Conservation (phyloP, 2,113 vertebrate genomes). For the Crotalus viridis region DNA sequence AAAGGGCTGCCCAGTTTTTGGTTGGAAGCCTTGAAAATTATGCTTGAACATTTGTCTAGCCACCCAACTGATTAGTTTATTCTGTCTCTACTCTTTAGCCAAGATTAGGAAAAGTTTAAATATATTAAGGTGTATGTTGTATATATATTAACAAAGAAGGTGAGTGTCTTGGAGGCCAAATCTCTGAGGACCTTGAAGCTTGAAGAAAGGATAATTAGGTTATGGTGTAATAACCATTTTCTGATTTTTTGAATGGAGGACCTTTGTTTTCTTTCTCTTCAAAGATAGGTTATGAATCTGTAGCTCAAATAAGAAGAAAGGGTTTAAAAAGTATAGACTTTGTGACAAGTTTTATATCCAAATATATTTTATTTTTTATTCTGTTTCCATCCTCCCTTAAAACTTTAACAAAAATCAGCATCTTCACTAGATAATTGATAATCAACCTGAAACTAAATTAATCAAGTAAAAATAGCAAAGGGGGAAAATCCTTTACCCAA, state of each 20-base stretch:
- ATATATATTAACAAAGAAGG: not conserved
- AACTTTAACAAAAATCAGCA: not conserved
- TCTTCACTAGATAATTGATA: no score
- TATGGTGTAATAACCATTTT: not conserved
- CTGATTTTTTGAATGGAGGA: not conserved
- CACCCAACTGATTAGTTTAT: not conserved
- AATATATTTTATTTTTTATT: not conserved
- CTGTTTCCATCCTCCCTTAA: not conserved
- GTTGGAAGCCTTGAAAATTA: not conserved
- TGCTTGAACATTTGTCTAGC: not conserved
- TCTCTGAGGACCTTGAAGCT: not conserved
- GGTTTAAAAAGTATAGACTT: not conserved
- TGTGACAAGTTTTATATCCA: not conserved
- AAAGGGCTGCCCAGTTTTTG: not conserved
- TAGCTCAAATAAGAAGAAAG: not conserved
- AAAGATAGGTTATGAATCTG: not conserved
- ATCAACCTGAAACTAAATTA: no score
- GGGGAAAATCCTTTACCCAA: no score
- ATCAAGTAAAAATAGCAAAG: no score
- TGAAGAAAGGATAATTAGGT: not conserved
- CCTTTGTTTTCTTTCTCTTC: not conserved
- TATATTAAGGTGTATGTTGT: not conserved
- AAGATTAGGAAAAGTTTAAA: not conserved
- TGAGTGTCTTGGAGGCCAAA: not conserved
- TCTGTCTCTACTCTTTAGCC: not conserved